Evolutionary conservation across 2,797 vertebrate genomes (phyloP).

Genomic region (Cuniculus paca): DNA sequence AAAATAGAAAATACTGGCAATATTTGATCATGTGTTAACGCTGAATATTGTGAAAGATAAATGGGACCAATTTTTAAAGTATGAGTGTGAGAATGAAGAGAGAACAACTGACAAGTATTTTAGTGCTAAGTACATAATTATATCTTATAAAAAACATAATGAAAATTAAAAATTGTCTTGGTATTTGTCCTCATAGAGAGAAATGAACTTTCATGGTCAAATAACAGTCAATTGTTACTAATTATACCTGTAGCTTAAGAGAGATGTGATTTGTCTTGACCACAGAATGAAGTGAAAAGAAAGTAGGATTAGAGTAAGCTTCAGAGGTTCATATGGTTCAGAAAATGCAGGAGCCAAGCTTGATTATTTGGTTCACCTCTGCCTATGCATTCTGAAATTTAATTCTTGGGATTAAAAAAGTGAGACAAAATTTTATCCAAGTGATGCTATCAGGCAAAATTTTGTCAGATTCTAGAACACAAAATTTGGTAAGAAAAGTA

Average conservation of each 20-base stretch:
- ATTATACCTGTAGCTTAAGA: not conserved
- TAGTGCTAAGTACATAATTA: not conserved
- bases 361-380: not conserved
- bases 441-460: not conserved
- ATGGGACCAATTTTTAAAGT: not conserved
- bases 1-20: not conserved
- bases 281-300: not conserved
- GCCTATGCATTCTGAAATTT: not conserved
- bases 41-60: not conserved
- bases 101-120: not conserved
- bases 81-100: not conserved
- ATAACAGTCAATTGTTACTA: not conserved
- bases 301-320: not conserved
- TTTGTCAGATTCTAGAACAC: not conserved
- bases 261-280: not conserved
- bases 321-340: not conserved
- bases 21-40: not conserved
- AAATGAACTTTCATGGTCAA: not conserved
- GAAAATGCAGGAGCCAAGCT: not conserved
- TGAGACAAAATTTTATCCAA: not conserved
- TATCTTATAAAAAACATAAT: not conserved
- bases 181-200: not conserved
- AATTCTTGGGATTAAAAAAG: not conserved
- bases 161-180: not conserved
- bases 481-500: not conserved